These are phyloP conservation scores for Oncopodura yosiiana DNA, from an alignment of 1,140 invertebrate genomes.

Conservation along the genomic window DNA sequence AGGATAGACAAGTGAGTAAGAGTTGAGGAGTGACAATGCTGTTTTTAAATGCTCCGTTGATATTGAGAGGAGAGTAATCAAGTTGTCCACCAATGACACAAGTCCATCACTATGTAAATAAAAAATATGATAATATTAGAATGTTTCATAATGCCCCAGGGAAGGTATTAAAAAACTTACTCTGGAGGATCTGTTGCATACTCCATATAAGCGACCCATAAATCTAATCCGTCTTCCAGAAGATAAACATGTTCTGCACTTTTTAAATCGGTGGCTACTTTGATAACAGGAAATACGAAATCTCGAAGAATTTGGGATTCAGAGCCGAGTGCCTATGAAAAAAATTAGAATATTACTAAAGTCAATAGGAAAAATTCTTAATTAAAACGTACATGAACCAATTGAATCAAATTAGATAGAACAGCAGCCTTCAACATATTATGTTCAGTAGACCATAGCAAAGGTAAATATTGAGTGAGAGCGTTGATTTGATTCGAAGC, in stretches of 20 bases:
- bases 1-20: constrained; percentile 30
- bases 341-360: constrained; percentile 13
- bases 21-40: constrained; percentile 25
- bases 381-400: constrained; percentile 54
- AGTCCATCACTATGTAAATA: constrained; percentile 28
- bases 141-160: too few relatives aligned
- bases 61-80: constrained; percentile 27
- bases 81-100: constrained; percentile 26
- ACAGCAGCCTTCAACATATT: constrained; percentile 87
- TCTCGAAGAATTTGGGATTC: constrained; percentile 46
- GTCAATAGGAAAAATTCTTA: neutral
- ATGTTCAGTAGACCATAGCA: constrained; percentile 78
- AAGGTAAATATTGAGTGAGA: constrained; percentile 70
- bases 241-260: constrained; percentile 37
- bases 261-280: constrained; percentile 30
- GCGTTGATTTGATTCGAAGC: constrained; percentile 52
- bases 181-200: constrained; percentile 48
- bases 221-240: constrained; percentile 73
- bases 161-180: constrained; percentile 33
- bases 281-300: constrained; percentile 65
- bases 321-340: constrained; percentile 50
- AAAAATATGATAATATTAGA: constrained; percentile 14
- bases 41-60: constrained; percentile 34
- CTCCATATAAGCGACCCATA: constrained; percentile 77
- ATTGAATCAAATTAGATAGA: constrained; percentile 69